Percentiles rank a stretch among this genome's conserved stretches.
Evolutionary conservation across 2,797 vertebrate species (phyloP).

Genomic region (Danio choprae): DNA sequence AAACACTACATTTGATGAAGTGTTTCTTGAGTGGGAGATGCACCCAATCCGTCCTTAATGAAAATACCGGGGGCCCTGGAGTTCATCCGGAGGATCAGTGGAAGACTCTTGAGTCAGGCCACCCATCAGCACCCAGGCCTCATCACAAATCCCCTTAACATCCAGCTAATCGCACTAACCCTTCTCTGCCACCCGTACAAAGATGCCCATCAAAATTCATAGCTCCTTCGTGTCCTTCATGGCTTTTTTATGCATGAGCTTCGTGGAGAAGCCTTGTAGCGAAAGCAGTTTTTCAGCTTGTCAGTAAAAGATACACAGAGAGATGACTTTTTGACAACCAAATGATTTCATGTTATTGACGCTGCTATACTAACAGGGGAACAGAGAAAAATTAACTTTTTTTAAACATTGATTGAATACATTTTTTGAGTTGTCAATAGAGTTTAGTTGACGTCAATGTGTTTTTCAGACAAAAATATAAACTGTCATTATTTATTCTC

Average conservation of each 20-base stretch:
- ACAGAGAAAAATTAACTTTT: background rate
- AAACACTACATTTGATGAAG: conserved; percentile 99
- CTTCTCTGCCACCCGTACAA: conserved; percentile 59
- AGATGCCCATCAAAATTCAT: conserved; percentile 87
- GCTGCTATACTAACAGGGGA: background rate
- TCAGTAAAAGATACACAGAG: background rate
- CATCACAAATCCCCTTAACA: conserved; percentile 83
- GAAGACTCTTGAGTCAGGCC: conserved; percentile 82
- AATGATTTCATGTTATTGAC: background rate
- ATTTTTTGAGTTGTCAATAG: background rate
- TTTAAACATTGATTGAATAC: background rate
- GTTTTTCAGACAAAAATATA: background rate
- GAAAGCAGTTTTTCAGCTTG: background rate
- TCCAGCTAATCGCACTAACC: conserved; percentile 66
- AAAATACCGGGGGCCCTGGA: conserved; percentile 95
- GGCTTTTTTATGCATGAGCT: conserved; percentile 38
- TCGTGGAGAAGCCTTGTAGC: conserved; percentile 2
- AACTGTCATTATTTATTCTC: background rate
- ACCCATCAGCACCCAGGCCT: conserved; percentile 82
- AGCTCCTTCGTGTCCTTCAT: conserved; percentile 63
- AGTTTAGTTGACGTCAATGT: too few relatives aligned
- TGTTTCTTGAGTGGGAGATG: conserved; percentile 97
- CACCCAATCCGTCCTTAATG: conserved; percentile 99
- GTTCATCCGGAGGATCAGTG: conserved; percentile 90
- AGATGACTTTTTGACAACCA: background rate